Percentiles rank a stretch among this genome's conserved stretches.
Conservation (phyloP, 2,888 invertebrate genomes). For the Esperia sulphurella region DNA sequence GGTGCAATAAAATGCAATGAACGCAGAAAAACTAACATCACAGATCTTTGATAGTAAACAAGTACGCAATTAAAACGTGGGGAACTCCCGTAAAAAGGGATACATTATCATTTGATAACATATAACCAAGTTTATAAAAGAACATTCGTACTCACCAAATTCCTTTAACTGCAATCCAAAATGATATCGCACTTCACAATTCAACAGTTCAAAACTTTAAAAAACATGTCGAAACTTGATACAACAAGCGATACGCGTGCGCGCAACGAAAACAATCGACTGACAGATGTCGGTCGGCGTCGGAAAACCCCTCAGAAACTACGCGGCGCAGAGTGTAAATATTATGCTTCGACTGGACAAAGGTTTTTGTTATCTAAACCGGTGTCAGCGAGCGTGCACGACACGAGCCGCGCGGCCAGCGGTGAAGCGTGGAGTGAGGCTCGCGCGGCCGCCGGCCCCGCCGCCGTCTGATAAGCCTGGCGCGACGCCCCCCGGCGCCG, state of each 20-base stretch:
- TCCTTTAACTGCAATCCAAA: slow-evolving; percentile 69
- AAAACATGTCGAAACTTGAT: slow-evolving; percentile 71
- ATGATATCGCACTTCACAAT: slow-evolving; percentile 48
- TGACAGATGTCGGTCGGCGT: slow-evolving; percentile 64
- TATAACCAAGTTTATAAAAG: neutral
- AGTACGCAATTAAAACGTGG: slow-evolving; percentile 1
- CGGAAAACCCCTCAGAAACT: slow-evolving; percentile 70
- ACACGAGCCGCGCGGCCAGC: slow-evolving; percentile 61
- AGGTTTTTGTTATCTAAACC: slow-evolving; percentile 77
- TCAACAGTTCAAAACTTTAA: slow-evolving; percentile 39
- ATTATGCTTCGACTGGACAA: slow-evolving; percentile 76
- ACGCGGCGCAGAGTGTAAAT: slow-evolving; percentile 69
- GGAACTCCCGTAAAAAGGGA: slow-evolving; percentile 12
- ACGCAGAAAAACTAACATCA: slow-evolving; percentile 5
- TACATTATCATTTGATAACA: neutral
- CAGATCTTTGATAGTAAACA: neutral
- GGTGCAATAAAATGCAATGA: slow-evolving; percentile 16
- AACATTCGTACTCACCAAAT: slow-evolving; percentile 45
- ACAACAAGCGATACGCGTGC: slow-evolving; percentile 63
- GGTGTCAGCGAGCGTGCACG: slow-evolving; percentile 62
- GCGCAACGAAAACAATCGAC: slow-evolving; percentile 66
- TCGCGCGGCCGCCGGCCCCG: slow-evolving; percentile 61
- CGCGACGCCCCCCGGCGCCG: slow-evolving; percentile 78
- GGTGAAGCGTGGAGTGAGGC: slow-evolving; percentile 72
- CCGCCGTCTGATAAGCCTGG: slow-evolving; percentile 77